These are phyloP conservation scores for Cyanoramphus novaezelandiae DNA, from an alignment of 2,113 vertebrate species.

Conservation along the genomic window DNA sequence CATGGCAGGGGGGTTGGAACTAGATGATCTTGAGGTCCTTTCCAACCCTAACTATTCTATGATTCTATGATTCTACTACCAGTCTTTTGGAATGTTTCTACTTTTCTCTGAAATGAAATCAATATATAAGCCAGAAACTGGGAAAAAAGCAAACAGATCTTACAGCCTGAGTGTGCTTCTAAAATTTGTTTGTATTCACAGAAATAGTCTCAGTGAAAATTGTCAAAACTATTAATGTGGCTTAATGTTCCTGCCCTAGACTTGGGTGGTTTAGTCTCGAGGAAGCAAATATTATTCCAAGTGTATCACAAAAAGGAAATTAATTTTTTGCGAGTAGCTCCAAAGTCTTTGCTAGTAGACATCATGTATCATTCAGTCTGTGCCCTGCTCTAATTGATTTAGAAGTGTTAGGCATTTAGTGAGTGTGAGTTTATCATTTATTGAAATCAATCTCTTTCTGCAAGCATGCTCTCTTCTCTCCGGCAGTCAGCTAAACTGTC, in stretches of 20 bases:
- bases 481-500: conserved; percentile 63
- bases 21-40: no score
- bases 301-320: background rate
- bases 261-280: background rate
- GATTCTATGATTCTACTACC: background rate
- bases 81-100: background rate
- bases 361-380: background rate
- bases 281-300: background rate
- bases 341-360: background rate
- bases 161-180: background rate
- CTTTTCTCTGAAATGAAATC: background rate
- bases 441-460: conserved; percentile 67
- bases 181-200: background rate
- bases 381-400: conserved; percentile 68
- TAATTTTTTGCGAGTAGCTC: background rate
- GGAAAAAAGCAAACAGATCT: background rate
- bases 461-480: conserved; percentile 63
- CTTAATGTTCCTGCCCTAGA: background rate
- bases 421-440: conserved; percentile 48
- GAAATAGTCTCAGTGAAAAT: background rate
- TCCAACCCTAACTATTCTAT: no score
- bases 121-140: background rate
- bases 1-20: no score
- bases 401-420: conserved; percentile 58
- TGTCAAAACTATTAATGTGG: background rate